A percentile compares a stretch with the other conserved stretches of the same genome.
phyloP scores from a whole-genome alignment of 2,797 vertebrate genomes.

The Pseudomugil tenellus region DNA sequence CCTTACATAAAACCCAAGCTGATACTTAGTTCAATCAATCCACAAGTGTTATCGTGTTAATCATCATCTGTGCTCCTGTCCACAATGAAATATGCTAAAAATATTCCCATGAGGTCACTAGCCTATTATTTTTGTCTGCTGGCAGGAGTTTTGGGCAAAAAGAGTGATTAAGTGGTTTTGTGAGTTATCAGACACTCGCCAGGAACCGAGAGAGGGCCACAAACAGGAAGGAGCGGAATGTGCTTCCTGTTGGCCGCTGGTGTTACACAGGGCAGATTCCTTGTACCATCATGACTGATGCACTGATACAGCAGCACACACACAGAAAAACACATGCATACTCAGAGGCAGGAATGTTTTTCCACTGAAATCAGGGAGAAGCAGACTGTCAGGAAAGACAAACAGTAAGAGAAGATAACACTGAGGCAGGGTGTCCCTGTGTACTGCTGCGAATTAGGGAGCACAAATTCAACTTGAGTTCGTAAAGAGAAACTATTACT shows the following conservation, averaged over 20 bases:
- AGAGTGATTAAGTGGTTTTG: constrained; percentile 79
- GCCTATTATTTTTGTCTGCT: constrained; percentile 61
- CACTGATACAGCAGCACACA: constrained; percentile 39
- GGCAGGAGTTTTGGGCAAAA: constrained; percentile 56
- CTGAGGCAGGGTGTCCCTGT: constrained; percentile 56
- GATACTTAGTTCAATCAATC: constrained; percentile 7
- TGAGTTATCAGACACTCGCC: constrained; percentile 84
- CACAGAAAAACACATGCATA: constrained; percentile 37
- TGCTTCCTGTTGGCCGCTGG: constrained; percentile 81
- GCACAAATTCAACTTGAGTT: constrained; percentile 6
- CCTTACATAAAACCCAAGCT: neutral
- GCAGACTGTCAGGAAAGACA: constrained; percentile 77
- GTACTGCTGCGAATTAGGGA: constrained; percentile 21
- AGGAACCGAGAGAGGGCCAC: constrained; percentile 83
- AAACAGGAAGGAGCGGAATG: constrained; percentile 88
- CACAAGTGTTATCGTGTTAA: constrained; percentile 18
- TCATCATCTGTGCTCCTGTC: constrained; percentile 16
- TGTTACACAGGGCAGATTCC: constrained; percentile 77
- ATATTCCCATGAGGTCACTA: constrained; percentile 64
- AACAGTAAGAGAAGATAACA: constrained; percentile 71
- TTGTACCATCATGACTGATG: constrained; percentile 73
- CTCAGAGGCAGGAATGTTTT: constrained; percentile 73
- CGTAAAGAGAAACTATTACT: neutral
- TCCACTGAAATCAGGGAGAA: constrained; percentile 73
- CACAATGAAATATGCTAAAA: constrained; percentile 52